Evolutionary conservation across 2,888 invertebrate genomes (phyloP).

Genomic region (Luperina nickerlii): DNA sequence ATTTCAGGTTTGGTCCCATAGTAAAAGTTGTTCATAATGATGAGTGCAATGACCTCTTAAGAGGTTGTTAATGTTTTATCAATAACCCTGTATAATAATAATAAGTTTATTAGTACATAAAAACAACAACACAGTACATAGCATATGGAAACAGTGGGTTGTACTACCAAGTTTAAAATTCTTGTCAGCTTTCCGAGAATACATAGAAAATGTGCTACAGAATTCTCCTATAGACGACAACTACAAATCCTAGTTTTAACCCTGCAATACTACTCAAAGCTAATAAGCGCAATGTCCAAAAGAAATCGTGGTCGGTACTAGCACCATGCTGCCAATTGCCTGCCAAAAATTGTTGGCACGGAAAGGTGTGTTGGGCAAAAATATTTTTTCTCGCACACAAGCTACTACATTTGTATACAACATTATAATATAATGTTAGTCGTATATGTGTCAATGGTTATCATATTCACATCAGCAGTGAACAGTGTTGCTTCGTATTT

Average conservation of each 20-base stretch:
- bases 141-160: too few relatives aligned
- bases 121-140: too few relatives aligned
- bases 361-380: conserved; percentile 71
- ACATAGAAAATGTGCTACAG: not conserved
- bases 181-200: too few relatives aligned
- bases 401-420: conserved; percentile 48
- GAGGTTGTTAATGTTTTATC: too few relatives aligned
- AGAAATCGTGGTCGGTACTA: conserved; percentile 17
- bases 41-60: too few relatives aligned
- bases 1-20: too few relatives aligned
- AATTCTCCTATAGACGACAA: not conserved
- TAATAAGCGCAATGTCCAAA: conserved; percentile 41
- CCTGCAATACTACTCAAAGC: not conserved
- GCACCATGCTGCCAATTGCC: conserved; percentile 38
- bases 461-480: conserved; percentile 28
- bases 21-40: too few relatives aligned
- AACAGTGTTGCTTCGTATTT: conserved; percentile 13
- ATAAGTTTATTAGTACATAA: too few relatives aligned
- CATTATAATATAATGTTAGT: conserved; percentile 51
- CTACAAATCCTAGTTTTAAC: conserved; percentile 1
- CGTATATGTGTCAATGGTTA: conserved; percentile 67
- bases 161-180: too few relatives aligned
- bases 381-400: conserved; percentile 71
- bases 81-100: too few relatives aligned
- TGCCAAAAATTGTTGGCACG: conserved; percentile 79